Evolutionary conservation across 2,888 invertebrate species (phyloP), one percentile per base, ranked within the genome.

Genomic region (Noctua janthina): DNA sequence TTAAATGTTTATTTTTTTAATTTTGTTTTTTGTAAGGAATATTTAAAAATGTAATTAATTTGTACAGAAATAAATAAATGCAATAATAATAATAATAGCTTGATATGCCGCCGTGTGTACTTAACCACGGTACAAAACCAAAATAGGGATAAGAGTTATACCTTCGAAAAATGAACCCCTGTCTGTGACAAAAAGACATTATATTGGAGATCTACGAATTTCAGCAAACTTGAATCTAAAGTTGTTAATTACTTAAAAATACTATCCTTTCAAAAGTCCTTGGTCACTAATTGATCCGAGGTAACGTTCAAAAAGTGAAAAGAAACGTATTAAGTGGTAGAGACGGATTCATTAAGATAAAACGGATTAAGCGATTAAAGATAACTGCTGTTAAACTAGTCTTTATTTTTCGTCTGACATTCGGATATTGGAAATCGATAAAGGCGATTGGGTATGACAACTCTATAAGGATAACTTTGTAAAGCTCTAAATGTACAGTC

Each of bases 311-410:
- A 62, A 78, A 80, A 78, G 56, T 67, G 66, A 80, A 84, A 86
- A 74, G 35, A 76, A 75, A 73, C 74, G 68, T 69, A 59, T 66
- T 66, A 80, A 79, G 76, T 74, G 73, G 78, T 67, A 62, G 56
- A 70, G 78, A 75, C 84, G 83, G 85, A 88, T 89, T 90, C 84
- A 87, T 90, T 89, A 85, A 89, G 89, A 90, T 87, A 86, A 85
- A 87, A 80, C 78, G 67, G 77, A 84, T 88, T 81, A 85, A 82
- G 35, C 79, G 69, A 79, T 83, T 83, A 79, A 69, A 79, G 82
- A 82, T 84, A 81, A 82, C 74, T 75, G 46, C 56, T 69, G 54
- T 20, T 46, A 17, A 67, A 66, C 77, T 81, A 75, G 72, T 62
- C 10, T 64, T 74, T 75, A 49, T 15, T 78, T 74, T 62, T 5